Conservation (phyloP, 2,888 invertebrate species). For the Meganola albula region DNA sequence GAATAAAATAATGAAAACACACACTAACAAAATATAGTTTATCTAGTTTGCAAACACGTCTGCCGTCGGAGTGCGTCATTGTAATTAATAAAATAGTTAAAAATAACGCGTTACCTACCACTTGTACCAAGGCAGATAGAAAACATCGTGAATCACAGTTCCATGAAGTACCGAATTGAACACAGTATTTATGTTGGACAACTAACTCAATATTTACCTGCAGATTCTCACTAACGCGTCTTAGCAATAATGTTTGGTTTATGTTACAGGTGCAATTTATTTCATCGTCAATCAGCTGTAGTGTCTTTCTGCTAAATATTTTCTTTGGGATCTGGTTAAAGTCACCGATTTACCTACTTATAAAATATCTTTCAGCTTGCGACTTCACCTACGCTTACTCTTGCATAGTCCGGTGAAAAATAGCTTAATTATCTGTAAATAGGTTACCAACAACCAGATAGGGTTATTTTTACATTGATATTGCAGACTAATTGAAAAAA, state of each 20-base stretch:
- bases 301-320: no score
- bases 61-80: slow-evolving; percentile 60
- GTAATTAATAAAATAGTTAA: slow-evolving; percentile 71
- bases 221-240: slow-evolving; percentile 30
- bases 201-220: slow-evolving; percentile 51
- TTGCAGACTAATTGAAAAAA: no score
- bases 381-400: no score
- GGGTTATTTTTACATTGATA: no score
- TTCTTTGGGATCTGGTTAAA: no score
- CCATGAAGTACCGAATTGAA: slow-evolving; percentile 44
- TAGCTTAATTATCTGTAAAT: no score
- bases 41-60: slow-evolving; percentile 35
- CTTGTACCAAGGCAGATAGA: slow-evolving; percentile 42
- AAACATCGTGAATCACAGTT: slow-evolving; percentile 65
- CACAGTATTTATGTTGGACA: slow-evolving; percentile 44
- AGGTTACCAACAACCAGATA: no score
- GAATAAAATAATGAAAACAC: no score
- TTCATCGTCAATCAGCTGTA: slow-evolving; percentile 21
- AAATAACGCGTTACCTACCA: slow-evolving; percentile 57
- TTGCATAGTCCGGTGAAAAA: no score
- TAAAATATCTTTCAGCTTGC: no score
- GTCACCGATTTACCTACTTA: no score
- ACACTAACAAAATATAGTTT: slow-evolving; percentile 50
- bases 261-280: slow-evolving; percentile 22
- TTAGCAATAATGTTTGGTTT: slow-evolving; percentile 28